Conservation (phyloP, 2,888 invertebrate genomes). For the Conops quadrifasciatus region DNA sequence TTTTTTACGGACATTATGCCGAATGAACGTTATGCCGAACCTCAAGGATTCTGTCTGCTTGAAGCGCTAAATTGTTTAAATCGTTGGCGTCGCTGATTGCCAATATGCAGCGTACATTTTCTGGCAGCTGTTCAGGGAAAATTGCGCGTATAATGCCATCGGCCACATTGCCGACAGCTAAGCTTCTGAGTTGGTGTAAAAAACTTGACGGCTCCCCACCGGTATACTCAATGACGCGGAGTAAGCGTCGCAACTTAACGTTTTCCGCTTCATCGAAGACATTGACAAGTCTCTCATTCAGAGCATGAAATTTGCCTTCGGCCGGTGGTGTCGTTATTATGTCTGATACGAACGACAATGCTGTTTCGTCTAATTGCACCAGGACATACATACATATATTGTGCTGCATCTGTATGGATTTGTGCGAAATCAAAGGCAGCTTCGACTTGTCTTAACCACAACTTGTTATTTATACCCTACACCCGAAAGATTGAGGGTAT, state of each 20-base stretch:
- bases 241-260: neutral
- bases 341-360: conserved; percentile 6
- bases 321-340: conserved; percentile 11
- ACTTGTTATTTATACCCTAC: too few relatives aligned
- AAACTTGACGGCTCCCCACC: neutral
- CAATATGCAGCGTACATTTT: neutral
- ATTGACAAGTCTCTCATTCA: neutral
- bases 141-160: neutral
- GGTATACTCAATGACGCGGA: neutral
- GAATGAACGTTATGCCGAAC: neutral
- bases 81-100: neutral
- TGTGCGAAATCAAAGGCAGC: conserved; percentile 7
- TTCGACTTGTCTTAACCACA: too few relatives aligned
- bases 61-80: conserved; percentile 2
- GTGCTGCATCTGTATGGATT: neutral
- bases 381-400: neutral
- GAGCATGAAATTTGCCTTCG: neutral
- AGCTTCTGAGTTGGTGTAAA: neutral
- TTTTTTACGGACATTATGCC: neutral
- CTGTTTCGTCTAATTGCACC: neutral
- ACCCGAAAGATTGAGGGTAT: too few relatives aligned
- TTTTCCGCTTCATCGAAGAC: conserved; percentile 8
- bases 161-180: neutral
- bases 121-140: conserved; percentile 12
- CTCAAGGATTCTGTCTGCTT: neutral